A percentile compares a stretch with the other conserved stretches of the same genome.
phyloP scores from a whole-genome alignment of 2,888 invertebrate genomes.

The Euzetes globulus region DNA sequence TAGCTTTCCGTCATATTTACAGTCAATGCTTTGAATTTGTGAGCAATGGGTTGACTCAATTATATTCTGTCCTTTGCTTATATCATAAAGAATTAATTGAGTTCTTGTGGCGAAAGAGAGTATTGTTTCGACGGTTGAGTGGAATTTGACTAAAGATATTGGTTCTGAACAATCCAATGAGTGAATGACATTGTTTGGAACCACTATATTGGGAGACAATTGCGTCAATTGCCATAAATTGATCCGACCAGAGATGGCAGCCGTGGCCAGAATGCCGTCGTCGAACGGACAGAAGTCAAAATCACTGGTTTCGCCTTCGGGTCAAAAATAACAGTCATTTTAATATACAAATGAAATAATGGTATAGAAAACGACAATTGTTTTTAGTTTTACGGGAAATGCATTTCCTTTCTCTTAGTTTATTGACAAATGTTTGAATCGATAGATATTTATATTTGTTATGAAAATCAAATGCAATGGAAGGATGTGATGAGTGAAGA shows the following conservation, averaged over 20 bases:
- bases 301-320: slow-evolving; percentile 80
- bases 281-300: slow-evolving; percentile 93
- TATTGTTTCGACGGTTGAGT: slow-evolving; percentile 82
- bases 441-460: background rate
- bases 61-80: slow-evolving; percentile 62
- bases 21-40: slow-evolving; percentile 78
- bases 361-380: background rate
- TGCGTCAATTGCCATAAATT: slow-evolving; percentile 39
- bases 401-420: background rate
- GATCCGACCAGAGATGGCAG: slow-evolving; percentile 53
- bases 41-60: slow-evolving; percentile 67
- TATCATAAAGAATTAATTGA: slow-evolving; percentile 75
- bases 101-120: slow-evolving; percentile 75
- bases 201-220: background rate
- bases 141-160: slow-evolving; percentile 79
- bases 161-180: slow-evolving; percentile 73
- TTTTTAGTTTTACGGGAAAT: background rate
- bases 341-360: no score
- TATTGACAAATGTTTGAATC: no score
- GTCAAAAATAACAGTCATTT: background rate
- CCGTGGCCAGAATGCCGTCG: slow-evolving; percentile 81
- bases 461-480: background rate
- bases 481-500: background rate
- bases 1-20: slow-evolving; percentile 76
- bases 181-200: slow-evolving; percentile 65